These are phyloP conservation scores for Tenthredo notha DNA, from an alignment of 2,888 invertebrate genomes.

Conservation along the genomic window DNA sequence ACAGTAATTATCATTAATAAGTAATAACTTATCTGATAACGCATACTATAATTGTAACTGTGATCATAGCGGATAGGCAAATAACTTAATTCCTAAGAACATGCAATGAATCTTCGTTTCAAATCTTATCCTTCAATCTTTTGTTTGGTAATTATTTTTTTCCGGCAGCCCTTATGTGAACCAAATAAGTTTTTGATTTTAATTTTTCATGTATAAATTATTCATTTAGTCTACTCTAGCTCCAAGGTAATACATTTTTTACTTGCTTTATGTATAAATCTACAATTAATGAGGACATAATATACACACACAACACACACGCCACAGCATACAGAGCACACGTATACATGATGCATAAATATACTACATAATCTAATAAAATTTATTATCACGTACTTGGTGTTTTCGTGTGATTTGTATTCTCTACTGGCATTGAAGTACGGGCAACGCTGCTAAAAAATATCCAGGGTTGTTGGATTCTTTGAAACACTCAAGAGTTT, in stretches of 20 bases:
- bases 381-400: constrained; percentile 39
- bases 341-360: background rate
- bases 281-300: background rate
- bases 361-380: constrained; percentile 42
- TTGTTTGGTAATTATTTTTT: constrained; percentile 20
- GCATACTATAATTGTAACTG: constrained; percentile 75
- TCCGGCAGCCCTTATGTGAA: background rate
- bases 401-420: constrained; percentile 10
- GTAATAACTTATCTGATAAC: constrained; percentile 71
- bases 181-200: constrained; percentile 34
- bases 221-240: constrained; percentile 9
- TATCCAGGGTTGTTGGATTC: background rate
- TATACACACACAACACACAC: background rate
- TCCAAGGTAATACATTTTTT: constrained; percentile 66
- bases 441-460: background rate
- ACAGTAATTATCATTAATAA: constrained; percentile 67
- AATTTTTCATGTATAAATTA: constrained; percentile 12
- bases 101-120: constrained; percentile 55
- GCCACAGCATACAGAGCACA: background rate
- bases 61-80: constrained; percentile 76
- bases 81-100: constrained; percentile 71
- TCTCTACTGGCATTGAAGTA: background rate
- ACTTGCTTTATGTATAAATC: constrained; percentile 72
- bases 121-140: background rate
- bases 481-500: background rate